A percentile compares a stretch with the other conserved stretches of the same genome.
phyloP scores from a whole-genome alignment of 2,113 vertebrate species.

The Pachypanchax playfairii region DNA sequence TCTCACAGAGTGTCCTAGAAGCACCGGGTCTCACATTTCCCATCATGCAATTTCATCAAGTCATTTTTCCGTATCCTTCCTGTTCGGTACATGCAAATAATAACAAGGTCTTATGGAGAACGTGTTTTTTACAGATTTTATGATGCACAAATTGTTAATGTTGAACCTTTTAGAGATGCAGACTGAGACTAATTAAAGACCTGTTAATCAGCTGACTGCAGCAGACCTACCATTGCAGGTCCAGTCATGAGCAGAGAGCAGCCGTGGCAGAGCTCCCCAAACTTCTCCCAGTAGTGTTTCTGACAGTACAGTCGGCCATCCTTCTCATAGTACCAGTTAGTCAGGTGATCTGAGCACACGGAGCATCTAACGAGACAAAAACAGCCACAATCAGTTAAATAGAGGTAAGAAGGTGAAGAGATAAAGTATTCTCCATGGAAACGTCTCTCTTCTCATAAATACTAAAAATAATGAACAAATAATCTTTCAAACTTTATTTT shows the following conservation, averaged over 20 bases:
- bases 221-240: slow-evolving; percentile 87
- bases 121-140: background rate
- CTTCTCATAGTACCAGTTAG: slow-evolving; percentile 95
- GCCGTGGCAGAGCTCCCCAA: slow-evolving; percentile 93
- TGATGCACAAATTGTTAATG: background rate
- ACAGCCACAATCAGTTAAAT: background rate
- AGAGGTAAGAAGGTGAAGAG: background rate
- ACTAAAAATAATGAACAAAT: no score
- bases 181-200: background rate
- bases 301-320: slow-evolving; percentile 92
- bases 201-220: background rate
- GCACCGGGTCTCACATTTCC: background rate
- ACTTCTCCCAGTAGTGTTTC: slow-evolving; percentile 94
- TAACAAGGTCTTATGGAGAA: no score
- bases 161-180: background rate
- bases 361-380: slow-evolving; percentile 84
- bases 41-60: background rate
- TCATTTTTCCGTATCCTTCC: no score
- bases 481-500: no score
- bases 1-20: no score
- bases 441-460: no score
- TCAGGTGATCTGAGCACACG: slow-evolving; percentile 90
- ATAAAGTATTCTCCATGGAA: background rate
- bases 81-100: no score
- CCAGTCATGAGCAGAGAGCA: slow-evolving; percentile 97